Evolutionary conservation across 2,797 vertebrate species (phyloP).

Genomic region (Euthynnus affinis): DNA sequence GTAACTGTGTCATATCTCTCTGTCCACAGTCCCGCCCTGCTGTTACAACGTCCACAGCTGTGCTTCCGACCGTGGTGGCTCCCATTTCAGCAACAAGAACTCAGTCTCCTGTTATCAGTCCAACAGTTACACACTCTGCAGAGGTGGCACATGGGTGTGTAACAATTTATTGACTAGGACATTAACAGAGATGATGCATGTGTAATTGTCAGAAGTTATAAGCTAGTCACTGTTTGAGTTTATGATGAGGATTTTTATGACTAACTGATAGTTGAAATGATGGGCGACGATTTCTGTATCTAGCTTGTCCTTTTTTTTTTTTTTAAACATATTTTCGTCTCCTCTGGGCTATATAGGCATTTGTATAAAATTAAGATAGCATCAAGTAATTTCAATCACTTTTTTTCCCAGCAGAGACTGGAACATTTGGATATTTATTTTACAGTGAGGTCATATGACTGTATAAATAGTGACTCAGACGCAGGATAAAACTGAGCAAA

Average conservation of each 20-base stretch:
- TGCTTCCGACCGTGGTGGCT: conserved; percentile 95
- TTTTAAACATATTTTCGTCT: not conserved
- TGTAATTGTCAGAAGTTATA: not conserved
- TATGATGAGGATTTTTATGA: not conserved
- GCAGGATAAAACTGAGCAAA: not conserved
- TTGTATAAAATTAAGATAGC: not conserved
- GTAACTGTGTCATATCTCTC: conserved; percentile 7
- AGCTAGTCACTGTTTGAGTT: not conserved
- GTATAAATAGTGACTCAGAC: too few species aligned
- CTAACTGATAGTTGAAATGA: not conserved
- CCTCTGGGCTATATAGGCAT: too few species aligned
- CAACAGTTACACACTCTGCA: conserved; percentile 91
- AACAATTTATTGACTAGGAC: not conserved
- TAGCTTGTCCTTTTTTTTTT: not conserved
- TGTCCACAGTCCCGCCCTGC: conserved; percentile 91
- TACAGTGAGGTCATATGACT: not conserved
- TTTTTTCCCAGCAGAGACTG: too few species aligned
- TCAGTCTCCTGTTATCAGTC: conserved; percentile 95
- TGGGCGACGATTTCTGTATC: not conserved
- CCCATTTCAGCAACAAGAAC: conserved; percentile 95
- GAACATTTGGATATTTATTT: not conserved
- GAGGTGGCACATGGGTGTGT: conserved; percentile 92
- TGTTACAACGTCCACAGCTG: conserved; percentile 93
- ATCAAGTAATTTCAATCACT: not conserved
- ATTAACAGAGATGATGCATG: not conserved